These are phyloP conservation scores for Laterallus jamaicensis DNA, from an alignment of 2,113 vertebrate genomes.

Conservation along the genomic window DNA sequence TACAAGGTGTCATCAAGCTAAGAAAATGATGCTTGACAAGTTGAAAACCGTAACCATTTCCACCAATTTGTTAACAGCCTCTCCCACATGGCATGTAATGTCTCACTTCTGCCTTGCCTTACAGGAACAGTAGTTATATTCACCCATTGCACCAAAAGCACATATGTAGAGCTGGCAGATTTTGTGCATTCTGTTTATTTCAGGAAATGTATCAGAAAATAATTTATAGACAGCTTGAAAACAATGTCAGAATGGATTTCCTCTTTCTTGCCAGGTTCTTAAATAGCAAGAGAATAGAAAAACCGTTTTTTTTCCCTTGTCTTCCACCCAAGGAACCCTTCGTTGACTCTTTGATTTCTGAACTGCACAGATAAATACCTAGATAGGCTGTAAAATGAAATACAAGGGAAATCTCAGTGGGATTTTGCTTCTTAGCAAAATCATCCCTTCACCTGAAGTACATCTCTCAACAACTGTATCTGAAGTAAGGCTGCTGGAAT, in stretches of 20 bases:
- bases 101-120: slow-evolving; percentile 51
- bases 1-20: slow-evolving; percentile 56
- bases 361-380: neutral
- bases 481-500: neutral
- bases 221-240: slow-evolving; percentile 28
- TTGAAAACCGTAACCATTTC: slow-evolving; percentile 62
- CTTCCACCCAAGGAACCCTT: neutral
- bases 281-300: neutral
- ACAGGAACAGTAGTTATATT: slow-evolving; percentile 8
- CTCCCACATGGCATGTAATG: slow-evolving; percentile 52
- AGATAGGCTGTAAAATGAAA: neutral
- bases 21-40: slow-evolving; percentile 61
- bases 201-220: slow-evolving; percentile 15
- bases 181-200: slow-evolving; percentile 16
- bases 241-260: neutral
- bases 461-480: neutral
- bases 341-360: neutral
- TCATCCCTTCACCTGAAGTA: neutral
- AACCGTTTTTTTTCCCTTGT: neutral
- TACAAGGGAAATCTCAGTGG: neutral
- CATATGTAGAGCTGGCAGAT: neutral
- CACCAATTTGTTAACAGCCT: slow-evolving; percentile 70
- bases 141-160: neutral
- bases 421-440: neutral
- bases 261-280: slow-evolving; percentile 7